Base-by-base conservation (phyloP, 2,888 invertebrate genomes). In the Vannuccia rotundouncinata region DNA sequence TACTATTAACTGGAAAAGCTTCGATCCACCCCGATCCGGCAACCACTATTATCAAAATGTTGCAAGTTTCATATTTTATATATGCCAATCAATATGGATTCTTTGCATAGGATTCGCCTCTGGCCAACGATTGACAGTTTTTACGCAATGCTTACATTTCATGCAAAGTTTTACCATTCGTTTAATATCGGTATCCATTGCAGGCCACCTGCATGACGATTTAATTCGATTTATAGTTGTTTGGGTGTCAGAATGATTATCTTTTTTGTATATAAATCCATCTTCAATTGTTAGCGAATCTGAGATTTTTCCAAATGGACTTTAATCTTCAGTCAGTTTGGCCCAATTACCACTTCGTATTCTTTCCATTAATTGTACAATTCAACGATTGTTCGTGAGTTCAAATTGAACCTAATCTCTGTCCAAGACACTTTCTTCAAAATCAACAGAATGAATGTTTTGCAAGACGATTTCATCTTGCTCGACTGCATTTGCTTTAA, bases 1-100 rank as follows among this genome's bases (percentile, higher is more conserved):
- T 79, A 29, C 5, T 45, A 22, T 25, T 79, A 28, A 22, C 29
- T 29, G 28, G 22, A 59, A 80, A 79, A 31, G 79, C 79, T 79
- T 79, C 79, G 45, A 80, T 79, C 80, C 79, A 79, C 17, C 10
- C 79, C 27, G 22, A 79, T 30, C 27, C 79, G 29, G 79, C 79
- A 80, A 13, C 79, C 27, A 80, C 79, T 10, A 79, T 79, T 30
- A 79, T 78, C n/a, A 79, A 29, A 2, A 79, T 79, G 28, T 79
- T 80, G 78, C 78, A 45, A 25, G 66, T 22, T 30, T 80, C 59
- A 27, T 28, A 10, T 78, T 78, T 78, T 10, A 13, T 78, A 25
- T 78, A 78, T 60, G 78, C 78, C 78, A 77, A 31, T 78, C 78
- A 29, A 78, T 78, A 31, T 78, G 59, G 31, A 78, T 31, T 78